Evolutionary conservation across 1,140 invertebrate species (phyloP).

Genomic region (Procambarus virginalis): DNA sequence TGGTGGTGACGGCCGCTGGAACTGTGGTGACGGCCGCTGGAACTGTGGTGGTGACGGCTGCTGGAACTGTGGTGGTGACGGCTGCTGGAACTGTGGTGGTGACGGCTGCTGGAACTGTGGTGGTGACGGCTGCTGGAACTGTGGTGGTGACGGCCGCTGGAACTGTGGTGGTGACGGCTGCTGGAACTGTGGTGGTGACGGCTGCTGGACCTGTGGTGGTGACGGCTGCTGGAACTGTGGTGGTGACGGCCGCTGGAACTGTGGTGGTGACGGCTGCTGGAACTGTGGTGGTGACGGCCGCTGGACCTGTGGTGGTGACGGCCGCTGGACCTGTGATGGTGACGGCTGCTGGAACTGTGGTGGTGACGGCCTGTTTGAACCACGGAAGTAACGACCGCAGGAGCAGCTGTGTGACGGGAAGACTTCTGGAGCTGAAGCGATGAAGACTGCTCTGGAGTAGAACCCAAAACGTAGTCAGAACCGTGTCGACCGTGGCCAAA

Average conservation of each 20-base stretch:
- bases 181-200: background rate
- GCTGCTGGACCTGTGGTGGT: background rate
- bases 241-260: background rate
- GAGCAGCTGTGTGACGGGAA: background rate
- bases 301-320: background rate
- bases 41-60: background rate
- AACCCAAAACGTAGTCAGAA: too few relatives aligned
- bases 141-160: background rate
- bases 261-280: conserved; percentile 4
- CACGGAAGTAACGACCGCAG: background rate
- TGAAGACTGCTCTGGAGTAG: background rate
- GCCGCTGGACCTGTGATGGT: background rate
- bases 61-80: background rate
- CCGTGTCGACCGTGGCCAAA: too few relatives aligned
- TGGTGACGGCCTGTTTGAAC: background rate
- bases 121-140: conserved; percentile 11
- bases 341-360: background rate
- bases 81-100: background rate
- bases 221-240: background rate
- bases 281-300: background rate
- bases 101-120: conserved; percentile 7
- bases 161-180: background rate
- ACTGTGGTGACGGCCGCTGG: background rate
- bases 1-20: background rate
- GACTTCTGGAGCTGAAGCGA: background rate